Evolutionary conservation across 2,113 vertebrate genomes (phyloP).

Genomic region (Pongo abelii): DNA sequence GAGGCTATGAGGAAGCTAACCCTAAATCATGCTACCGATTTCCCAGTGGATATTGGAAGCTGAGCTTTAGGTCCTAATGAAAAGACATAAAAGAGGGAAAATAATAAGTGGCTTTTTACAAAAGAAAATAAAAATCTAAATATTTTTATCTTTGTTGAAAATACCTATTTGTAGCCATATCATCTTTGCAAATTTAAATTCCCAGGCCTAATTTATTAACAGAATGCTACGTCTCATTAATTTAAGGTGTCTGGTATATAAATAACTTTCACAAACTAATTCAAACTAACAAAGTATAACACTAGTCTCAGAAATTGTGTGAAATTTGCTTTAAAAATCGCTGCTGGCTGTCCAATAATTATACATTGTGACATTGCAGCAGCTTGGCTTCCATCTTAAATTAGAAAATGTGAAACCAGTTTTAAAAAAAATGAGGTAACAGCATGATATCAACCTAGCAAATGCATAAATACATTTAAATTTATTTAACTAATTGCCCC

Average conservation of each 20-base stretch:
- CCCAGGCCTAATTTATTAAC: slow-evolving; percentile 83
- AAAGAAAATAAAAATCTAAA: slow-evolving; percentile 76
- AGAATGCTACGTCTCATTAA: slow-evolving; percentile 81
- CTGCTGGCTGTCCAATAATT: slow-evolving; percentile 84
- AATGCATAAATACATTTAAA: slow-evolving; percentile 76
- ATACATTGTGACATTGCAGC: slow-evolving; percentile 83
- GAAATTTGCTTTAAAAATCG: slow-evolving; percentile 85
- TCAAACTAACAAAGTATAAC: slow-evolving; percentile 83
- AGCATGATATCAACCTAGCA: slow-evolving; percentile 69
- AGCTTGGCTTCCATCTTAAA: slow-evolving; percentile 79
- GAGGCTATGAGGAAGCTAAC: neutral
- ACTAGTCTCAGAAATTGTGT: slow-evolving; percentile 82
- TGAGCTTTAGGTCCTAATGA: neutral
- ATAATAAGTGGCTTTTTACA: slow-evolving; percentile 52
- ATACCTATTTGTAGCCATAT: slow-evolving; percentile 77
- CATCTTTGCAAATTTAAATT: slow-evolving; percentile 80
- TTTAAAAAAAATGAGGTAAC: slow-evolving; percentile 66
- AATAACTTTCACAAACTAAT: slow-evolving; percentile 86
- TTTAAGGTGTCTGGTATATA: slow-evolving; percentile 84
- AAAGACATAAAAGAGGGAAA: slow-evolving; percentile 28
- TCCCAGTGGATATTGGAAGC: neutral
- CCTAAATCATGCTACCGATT: neutral
- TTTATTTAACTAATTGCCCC: slow-evolving; percentile 72
- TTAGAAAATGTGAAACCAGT: slow-evolving; percentile 82
- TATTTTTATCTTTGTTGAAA: slow-evolving; percentile 69